Evolutionary conservation across 2,113 vertebrate species (phyloP).

Genomic region (Todiramphus saurophagus): DNA sequence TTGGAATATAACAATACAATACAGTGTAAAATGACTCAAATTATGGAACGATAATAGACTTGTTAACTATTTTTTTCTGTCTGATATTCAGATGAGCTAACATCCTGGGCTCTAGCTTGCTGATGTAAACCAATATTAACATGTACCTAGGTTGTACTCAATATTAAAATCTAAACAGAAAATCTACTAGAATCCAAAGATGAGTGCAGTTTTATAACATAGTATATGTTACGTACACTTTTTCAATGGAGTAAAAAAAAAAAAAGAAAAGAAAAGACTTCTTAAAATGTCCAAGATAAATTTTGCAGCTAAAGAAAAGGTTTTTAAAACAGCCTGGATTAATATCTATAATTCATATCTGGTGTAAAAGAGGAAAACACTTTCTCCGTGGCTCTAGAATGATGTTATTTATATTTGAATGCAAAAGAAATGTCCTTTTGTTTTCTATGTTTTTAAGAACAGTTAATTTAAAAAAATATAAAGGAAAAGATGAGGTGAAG

Average conservation of each 20-base stretch:
- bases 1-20: not conserved
- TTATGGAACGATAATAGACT: not conserved
- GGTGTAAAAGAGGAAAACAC: not conserved
- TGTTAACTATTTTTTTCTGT: not conserved
- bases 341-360: not conserved
- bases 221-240: not conserved
- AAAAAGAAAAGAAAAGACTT: not conserved
- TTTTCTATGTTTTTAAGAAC: not conserved
- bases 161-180: not conserved
- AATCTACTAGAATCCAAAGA: not conserved
- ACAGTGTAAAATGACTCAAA: not conserved
- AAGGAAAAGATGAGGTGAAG: not conserved
- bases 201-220: accelerated
- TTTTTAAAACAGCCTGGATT: not conserved
- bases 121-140: not conserved
- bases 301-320: not conserved
- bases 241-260: not conserved
- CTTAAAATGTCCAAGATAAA: not conserved
- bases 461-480: not conserved
- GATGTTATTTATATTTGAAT: not conserved
- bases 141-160: not conserved
- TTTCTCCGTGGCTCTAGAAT: not conserved
- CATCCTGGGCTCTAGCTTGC: not conserved
- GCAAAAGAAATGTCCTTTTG: not conserved
- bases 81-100: not conserved